Conservation (phyloP, 1,140 invertebrate genomes). For the Wasmannia auropunctata region DNA sequence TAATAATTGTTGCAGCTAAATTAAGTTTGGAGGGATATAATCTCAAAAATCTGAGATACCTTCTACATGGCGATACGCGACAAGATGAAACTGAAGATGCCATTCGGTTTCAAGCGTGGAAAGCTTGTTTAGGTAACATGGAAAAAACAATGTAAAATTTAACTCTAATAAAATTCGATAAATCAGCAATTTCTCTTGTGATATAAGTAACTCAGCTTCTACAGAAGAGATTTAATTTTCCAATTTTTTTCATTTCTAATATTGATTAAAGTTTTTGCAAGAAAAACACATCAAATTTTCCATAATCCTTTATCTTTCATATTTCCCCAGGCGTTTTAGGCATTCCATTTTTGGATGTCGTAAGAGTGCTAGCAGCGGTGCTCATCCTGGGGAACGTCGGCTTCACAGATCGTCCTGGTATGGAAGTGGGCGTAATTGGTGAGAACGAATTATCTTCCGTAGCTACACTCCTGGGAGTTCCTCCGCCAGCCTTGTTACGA, state of each 20-base stretch:
- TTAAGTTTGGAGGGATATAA: slow-evolving; percentile 94
- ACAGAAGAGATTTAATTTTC: not conserved
- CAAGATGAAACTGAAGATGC: slow-evolving; percentile 93
- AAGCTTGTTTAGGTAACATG: slow-evolving; percentile 91
- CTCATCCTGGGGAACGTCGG: slow-evolving; percentile 96
- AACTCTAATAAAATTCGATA: not conserved
- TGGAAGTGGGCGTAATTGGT: slow-evolving; percentile 91
- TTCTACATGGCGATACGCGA: slow-evolving; percentile 90
- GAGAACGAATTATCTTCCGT: slow-evolving; percentile 93
- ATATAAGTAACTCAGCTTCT: not conserved
- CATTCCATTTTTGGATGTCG: slow-evolving; percentile 97
- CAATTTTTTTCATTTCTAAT: not conserved
- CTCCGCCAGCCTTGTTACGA: slow-evolving; percentile 90
- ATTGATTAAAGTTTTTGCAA: slow-evolving; percentile 2
- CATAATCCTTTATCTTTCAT: not conserved
- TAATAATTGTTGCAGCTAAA: slow-evolving; percentile 85
- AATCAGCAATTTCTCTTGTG: not conserved
- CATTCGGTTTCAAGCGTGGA: slow-evolving; percentile 94
- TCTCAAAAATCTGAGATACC: slow-evolving; percentile 91
- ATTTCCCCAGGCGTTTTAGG: slow-evolving; percentile 90
- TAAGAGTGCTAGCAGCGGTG: slow-evolving; percentile 95
- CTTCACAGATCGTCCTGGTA: slow-evolving; percentile 91
- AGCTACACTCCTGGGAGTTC: slow-evolving; percentile 93
- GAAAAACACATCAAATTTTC: not conserved
- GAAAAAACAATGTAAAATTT: not conserved